Conservation (phyloP, 2,888 invertebrate genomes). For the Trilocha varians region DNA sequence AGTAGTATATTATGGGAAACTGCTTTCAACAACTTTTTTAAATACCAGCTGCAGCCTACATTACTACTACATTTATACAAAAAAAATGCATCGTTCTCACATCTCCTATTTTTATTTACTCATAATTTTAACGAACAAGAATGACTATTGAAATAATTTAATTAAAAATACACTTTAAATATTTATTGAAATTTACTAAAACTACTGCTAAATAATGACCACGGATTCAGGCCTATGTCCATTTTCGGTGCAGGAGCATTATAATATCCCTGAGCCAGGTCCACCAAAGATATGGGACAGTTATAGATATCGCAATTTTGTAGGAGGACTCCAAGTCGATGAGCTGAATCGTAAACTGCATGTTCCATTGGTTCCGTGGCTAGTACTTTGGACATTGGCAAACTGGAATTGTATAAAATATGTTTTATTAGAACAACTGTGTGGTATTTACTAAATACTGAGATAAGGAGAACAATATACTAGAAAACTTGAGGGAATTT, state of each 20-base stretch:
- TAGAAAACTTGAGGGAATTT: too few species aligned
- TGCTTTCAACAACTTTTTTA: too few species aligned
- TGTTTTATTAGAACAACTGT: neutral
- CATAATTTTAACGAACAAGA: too few species aligned
- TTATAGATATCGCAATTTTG: conserved; percentile 73
- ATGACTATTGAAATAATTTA: too few species aligned
- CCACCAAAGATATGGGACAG: conserved; percentile 81
- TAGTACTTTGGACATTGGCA: conserved; percentile 77
- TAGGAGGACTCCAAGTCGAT: conserved; percentile 49
- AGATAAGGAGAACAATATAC: too few species aligned
- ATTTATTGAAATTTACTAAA: conserved; percentile 17
- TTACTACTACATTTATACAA: too few species aligned
- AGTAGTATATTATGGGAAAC: too few species aligned
- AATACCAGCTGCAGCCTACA: too few species aligned
- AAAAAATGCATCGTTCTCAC: too few species aligned
- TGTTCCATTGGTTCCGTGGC: conserved; percentile 77
- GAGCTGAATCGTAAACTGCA: conserved; percentile 78
- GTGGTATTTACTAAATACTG: too few species aligned
- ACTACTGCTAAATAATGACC: conserved; percentile 50
- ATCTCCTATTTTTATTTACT: too few species aligned
- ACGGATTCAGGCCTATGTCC: conserved; percentile 38
- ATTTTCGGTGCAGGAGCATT: conserved; percentile 49
- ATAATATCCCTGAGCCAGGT: conserved; percentile 78
- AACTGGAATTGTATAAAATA: conserved; percentile 61
- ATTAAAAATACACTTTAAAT: neutral